Conservation (phyloP, 2,797 vertebrate genomes). For the Uromys caudimaculatus region DNA sequence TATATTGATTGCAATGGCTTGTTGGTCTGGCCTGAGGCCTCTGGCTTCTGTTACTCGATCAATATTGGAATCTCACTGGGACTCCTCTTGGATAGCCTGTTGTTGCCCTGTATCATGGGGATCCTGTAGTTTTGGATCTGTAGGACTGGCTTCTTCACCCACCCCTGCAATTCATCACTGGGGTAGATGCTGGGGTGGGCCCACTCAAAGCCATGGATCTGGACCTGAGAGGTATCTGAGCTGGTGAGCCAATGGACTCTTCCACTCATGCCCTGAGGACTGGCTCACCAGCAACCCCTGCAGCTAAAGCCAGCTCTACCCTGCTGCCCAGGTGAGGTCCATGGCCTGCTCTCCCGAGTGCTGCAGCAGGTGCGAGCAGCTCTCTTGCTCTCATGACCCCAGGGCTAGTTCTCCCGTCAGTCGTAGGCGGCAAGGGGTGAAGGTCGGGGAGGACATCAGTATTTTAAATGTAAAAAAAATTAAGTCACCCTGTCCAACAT, state of each 20-base stretch:
- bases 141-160: background rate
- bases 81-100: background rate
- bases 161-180: background rate
- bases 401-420: background rate
- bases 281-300: background rate
- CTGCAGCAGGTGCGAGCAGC: background rate
- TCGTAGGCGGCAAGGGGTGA: no score
- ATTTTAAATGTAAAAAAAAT: no score
- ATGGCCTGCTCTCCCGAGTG: background rate
- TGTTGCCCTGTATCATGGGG: background rate
- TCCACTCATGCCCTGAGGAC: background rate
- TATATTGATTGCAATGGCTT: background rate
- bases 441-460: no score
- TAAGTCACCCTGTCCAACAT: background rate
- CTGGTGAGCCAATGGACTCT: background rate
- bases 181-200: background rate
- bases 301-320: background rate
- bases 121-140: background rate
- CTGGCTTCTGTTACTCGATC: background rate
- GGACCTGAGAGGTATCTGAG: background rate
- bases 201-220: background rate
- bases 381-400: background rate
- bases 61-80: background rate
- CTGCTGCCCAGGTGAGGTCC: background rate
- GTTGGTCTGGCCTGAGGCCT: background rate